Evolutionary conservation across 2,888 invertebrate species (phyloP).

Genomic region (Agrotis segetum): DNA sequence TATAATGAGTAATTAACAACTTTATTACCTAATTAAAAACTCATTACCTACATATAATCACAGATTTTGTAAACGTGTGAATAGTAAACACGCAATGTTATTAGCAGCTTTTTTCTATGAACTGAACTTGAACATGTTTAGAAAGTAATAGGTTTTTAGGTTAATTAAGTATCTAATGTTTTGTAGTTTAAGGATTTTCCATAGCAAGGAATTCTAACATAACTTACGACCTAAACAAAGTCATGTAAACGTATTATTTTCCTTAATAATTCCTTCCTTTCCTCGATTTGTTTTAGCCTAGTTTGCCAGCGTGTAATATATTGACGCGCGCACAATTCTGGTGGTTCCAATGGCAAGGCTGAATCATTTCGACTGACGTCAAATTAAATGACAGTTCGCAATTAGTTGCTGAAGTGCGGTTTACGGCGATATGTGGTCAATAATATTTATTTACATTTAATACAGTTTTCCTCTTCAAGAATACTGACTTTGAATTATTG

Average conservation of each 20-base stretch:
- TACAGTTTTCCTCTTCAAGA: conserved; percentile 34
- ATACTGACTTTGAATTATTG: conserved; percentile 29
- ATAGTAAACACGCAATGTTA: no score
- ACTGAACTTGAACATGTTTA: no score
- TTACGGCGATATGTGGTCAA: conserved; percentile 4
- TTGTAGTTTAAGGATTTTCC: background rate
- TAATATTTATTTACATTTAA: background rate
- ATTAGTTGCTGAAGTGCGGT: conserved; percentile 27
- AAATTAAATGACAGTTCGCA: conserved; percentile 27
- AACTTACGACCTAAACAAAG: background rate
- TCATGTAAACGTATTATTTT: conserved; percentile 22
- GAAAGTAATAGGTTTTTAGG: no score
- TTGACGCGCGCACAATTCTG: conserved; percentile 33
- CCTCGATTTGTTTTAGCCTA: conserved; percentile 11
- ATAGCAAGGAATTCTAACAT: background rate
- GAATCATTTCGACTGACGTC: conserved; percentile 56
- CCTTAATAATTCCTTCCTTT: conserved; percentile 30
- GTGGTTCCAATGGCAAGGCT: conserved; percentile 23
- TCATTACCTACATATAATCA: background rate
- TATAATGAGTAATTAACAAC: no score
- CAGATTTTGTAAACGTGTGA: background rate
- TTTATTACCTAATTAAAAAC: no score
- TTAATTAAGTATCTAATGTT: background rate
- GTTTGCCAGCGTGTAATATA: conserved; percentile 20
- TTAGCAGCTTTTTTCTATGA: no score